Base-by-base conservation (phyloP, 23 tunicate species). In the Trididemnum nubilum region DNA sequence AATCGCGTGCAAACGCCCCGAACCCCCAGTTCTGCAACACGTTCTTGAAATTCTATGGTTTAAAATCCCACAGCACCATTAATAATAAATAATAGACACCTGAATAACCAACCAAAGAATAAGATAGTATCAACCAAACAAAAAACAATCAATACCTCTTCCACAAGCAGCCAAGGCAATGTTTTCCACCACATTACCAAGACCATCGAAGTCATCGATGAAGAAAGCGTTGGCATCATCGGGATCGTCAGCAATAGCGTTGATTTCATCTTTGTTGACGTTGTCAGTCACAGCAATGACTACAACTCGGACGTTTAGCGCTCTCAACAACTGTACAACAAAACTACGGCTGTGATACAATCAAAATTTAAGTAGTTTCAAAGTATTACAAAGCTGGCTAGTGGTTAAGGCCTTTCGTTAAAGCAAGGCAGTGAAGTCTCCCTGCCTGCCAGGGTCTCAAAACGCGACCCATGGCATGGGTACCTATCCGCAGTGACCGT, bases 241-340 rank as follows among this genome's bases (percentile, higher is more conserved):
- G 23, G 97, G 97, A 49, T 83, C 88, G 2, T 81, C 25, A 12
- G 98, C 98, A 67, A 93, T 93, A 28, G 90, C 98, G 61, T 87
- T 83, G 36, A 93, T 78, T 74, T 93, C 86, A 29, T 77, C 74
- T 7, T 25, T 51, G 38, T 77, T 85, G 33, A 87, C 51, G 35
- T 58, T 65, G 38, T 84, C 81, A 2, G 89, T 88, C 21, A 88
- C 87, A 54, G 83, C 98, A 81, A 93, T 88, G n/a, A 77, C 98
- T 33, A 93, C 73, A 25, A 93, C 86, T 15, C 69, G 71, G 34
- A 88, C 71, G 15, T 85, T 85, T 7, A 35, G 81, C 21, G 50
- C 35, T 69, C 83, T 87, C 35, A 92, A 81, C 27, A 31, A 39
- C 97, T 89, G 81, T 0, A 82, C 54, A 44, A 76, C 3, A 23